These are phyloP conservation scores for Poecilus cupreus DNA, from an alignment of 2,888 invertebrate species.

Conservation along the genomic window DNA sequence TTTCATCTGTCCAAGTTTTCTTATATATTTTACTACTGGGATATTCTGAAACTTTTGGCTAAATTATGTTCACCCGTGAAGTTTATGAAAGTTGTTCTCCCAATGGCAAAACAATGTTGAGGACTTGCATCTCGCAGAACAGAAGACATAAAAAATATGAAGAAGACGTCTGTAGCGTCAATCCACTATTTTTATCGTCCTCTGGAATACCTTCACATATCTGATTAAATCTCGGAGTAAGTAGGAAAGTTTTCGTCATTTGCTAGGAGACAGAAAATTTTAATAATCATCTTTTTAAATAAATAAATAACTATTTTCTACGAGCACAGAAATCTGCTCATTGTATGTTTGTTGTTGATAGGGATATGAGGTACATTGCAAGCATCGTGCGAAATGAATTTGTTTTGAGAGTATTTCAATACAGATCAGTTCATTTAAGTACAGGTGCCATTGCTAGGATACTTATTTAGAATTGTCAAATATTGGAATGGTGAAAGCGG, in stretches of 20 bases:
- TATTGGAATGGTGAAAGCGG: too few relatives aligned
- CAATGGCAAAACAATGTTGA: constrained; percentile 47
- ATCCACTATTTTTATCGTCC: background rate
- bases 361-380: too few relatives aligned
- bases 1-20: constrained; percentile 48
- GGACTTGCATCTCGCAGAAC: constrained; percentile 10
- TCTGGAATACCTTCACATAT: background rate
- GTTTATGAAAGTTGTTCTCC: constrained; percentile 49
- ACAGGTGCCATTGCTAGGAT: too few relatives aligned
- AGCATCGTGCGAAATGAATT: too few relatives aligned
- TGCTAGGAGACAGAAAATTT: background rate
- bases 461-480: too few relatives aligned
- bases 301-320: too few relatives aligned
- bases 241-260: background rate
- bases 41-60: constrained; percentile 23
- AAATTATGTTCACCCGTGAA: constrained; percentile 49
- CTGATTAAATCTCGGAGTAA: background rate
- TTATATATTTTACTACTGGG: constrained; percentile 44
- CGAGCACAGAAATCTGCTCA: background rate
- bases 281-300: too few relatives aligned
- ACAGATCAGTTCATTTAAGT: too few relatives aligned
- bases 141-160: constrained; percentile 13
- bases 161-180: background rate
- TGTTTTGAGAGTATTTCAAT: too few relatives aligned
- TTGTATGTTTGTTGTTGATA: too few relatives aligned